phyloP scores from a whole-genome alignment of 2,888 invertebrate genomes.

The Seira musarum region DNA sequence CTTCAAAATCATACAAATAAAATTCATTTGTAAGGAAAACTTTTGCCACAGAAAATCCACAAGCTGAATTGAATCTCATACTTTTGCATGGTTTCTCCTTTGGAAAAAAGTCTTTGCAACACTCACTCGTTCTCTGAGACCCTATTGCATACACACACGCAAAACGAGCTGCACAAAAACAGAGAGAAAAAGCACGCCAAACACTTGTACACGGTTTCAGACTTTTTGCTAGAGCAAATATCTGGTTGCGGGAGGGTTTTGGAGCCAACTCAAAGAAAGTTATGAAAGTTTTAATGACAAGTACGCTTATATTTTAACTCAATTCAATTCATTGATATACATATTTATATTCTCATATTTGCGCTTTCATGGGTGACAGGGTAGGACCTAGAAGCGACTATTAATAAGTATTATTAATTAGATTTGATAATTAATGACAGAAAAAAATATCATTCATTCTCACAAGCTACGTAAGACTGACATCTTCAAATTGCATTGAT shows the following conservation, averaged over 20 bases:
- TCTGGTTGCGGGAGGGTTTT: background rate
- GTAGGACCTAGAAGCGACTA: no score
- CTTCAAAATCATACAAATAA: background rate
- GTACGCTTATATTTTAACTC: no score
- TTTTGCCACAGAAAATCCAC: background rate
- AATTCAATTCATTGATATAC: no score
- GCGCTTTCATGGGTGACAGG: no score
- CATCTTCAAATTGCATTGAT: no score
- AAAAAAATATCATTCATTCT: no score
- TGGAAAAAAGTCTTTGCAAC: conserved; percentile 32
- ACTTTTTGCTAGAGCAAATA: conserved; percentile 2
- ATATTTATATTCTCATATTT: no score
- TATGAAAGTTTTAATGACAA: no score
- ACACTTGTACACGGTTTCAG: conserved; percentile 11
- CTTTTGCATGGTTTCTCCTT: conserved; percentile 19
- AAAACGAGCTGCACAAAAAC: conserved; percentile 33
- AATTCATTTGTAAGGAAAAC: conserved; percentile 18
- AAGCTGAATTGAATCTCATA: conserved; percentile 10
- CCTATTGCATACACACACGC: conserved; percentile 12
- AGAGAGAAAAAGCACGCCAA: conserved; percentile 6
- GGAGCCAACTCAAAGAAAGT: no score
- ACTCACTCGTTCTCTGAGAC: conserved; percentile 21
- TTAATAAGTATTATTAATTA: no score
- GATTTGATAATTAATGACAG: no score
- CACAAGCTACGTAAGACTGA: no score